phyloP scores from a whole-genome alignment of 2,113 vertebrate genomes.

The Brachyistius frenatus region DNA sequence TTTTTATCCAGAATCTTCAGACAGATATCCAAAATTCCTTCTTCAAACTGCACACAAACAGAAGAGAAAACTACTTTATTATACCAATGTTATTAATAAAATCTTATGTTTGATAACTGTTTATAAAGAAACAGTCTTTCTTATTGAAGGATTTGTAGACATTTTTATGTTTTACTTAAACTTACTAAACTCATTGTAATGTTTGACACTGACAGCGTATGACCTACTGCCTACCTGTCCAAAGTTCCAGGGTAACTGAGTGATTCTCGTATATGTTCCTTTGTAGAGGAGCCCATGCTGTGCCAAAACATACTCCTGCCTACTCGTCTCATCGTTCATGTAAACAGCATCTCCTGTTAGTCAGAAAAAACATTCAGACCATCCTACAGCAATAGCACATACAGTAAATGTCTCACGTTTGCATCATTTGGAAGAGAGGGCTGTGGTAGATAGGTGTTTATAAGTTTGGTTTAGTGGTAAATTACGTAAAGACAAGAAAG shows the following conservation, averaged over 20 bases:
- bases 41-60: constrained; percentile 85
- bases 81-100: no score
- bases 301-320: constrained; percentile 87
- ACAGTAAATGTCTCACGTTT: neutral
- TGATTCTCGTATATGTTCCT: constrained; percentile 83
- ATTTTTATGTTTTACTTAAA: no score
- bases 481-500: no score
- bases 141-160: no score
- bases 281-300: constrained; percentile 90
- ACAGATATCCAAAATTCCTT: constrained; percentile 86
- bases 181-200: no score
- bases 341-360: constrained; percentile 87
- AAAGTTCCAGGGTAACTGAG: constrained; percentile 87
- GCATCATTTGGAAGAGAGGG: no score
- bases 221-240: constrained; percentile 86
- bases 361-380: neutral
- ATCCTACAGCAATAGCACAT: neutral
- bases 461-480: no score
- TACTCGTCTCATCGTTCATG: constrained; percentile 79
- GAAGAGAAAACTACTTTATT: neutral
- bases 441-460: no score
- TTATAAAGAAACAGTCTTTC: no score
- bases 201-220: neutral
- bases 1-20: constrained; percentile 88
- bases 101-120: no score